Evolutionary conservation across 2,888 invertebrate genomes (phyloP).

Genomic region (Ellobium chinense): DNA sequence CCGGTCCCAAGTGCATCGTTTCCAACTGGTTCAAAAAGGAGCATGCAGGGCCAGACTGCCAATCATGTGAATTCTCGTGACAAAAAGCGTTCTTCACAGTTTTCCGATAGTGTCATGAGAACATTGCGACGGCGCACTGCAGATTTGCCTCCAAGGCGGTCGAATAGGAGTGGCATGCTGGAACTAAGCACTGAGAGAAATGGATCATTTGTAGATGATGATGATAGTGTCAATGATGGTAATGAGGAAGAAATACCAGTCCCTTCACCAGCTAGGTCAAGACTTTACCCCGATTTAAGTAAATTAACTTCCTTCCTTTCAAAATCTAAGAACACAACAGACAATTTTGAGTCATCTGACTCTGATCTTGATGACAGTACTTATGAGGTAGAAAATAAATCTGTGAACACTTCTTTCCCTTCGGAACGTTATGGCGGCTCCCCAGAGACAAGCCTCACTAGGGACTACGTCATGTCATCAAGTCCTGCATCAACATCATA

Average conservation of each 20-base stretch:
- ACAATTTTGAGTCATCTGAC: conserved; percentile 65
- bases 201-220: neutral
- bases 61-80: conserved; percentile 16
- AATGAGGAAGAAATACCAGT: conserved; percentile 25
- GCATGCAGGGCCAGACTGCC: neutral
- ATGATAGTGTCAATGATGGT: conserved; percentile 7
- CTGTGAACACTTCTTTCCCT: conserved; percentile 66
- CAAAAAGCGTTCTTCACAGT: conserved; percentile 14
- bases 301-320: conserved; percentile 29
- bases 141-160: conserved; percentile 35
- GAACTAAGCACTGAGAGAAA: conserved; percentile 34
- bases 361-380: conserved; percentile 66
- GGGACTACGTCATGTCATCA: neutral
- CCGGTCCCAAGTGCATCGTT: neutral
- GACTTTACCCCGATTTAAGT: conserved; percentile 53
- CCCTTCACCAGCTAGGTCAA: conserved; percentile 46
- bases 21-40: neutral
- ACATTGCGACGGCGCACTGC: conserved; percentile 42
- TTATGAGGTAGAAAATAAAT: conserved; percentile 67
- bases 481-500: conserved; percentile 3
- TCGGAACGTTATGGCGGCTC: neutral
- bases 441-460: neutral
- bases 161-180: conserved; percentile 40
- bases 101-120: conserved; percentile 40
- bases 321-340: conserved; percentile 23